Conservation (phyloP, 1,140 invertebrate species). For the Drosophila pandora region DNA sequence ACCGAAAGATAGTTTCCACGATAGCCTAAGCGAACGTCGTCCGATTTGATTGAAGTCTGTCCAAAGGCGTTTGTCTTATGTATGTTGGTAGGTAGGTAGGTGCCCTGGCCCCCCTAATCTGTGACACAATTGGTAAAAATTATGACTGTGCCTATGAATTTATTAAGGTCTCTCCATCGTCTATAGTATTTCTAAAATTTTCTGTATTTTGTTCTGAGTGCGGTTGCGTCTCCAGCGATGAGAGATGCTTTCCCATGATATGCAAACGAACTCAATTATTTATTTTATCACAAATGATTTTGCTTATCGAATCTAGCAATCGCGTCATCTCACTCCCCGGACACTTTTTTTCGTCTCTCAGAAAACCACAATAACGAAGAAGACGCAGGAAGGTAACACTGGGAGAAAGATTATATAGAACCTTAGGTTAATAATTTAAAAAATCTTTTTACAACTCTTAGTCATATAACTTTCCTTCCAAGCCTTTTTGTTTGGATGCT, state of each 20-base stretch:
- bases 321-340: constrained; percentile 51
- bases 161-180: constrained; percentile 37
- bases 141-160: constrained; percentile 71
- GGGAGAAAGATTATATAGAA: not conserved
- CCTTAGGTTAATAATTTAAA: not conserved
- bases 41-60: constrained; percentile 81
- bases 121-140: constrained; percentile 71
- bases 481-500: too few species aligned
- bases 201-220: not conserved
- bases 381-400: constrained; percentile 4
- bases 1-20: constrained; percentile 55
- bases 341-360: constrained; percentile 37
- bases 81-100: not conserved
- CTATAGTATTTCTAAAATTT: constrained; percentile 5
- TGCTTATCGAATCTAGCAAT: constrained; percentile 80
- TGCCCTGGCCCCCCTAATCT: constrained; percentile 47
- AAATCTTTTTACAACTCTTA: not conserved
- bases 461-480: too few species aligned
- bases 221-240: constrained; percentile 4
- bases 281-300: constrained; percentile 83
- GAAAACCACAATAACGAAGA: constrained; percentile 46
- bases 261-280: constrained; percentile 83
- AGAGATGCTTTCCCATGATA: constrained; percentile 76
- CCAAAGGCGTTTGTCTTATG: constrained; percentile 48
- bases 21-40: constrained; percentile 39